Conservation (phyloP, 2,888 invertebrate genomes). For the Tuberolachnus salignus region DNA sequence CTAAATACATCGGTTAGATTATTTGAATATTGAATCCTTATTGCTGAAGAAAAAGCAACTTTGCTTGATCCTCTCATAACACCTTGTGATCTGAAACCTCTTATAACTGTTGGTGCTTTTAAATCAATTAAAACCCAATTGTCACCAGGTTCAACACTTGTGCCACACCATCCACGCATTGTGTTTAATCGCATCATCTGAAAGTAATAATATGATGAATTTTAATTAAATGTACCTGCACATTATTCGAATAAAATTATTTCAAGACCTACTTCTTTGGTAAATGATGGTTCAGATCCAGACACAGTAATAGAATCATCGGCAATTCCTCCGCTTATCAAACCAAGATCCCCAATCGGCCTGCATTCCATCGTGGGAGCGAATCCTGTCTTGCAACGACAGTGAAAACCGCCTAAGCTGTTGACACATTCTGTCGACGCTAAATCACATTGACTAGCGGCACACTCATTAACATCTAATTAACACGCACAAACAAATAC, state of each 20-base stretch:
- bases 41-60: constrained; percentile 87
- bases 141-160: constrained; percentile 80
- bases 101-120: constrained; percentile 84
- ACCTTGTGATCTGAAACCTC: constrained; percentile 90
- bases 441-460: constrained; percentile 85
- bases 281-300: constrained; percentile 79
- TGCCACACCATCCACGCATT: constrained; percentile 89
- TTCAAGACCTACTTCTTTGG: constrained; percentile 71
- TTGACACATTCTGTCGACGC: constrained; percentile 91
- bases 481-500: background rate
- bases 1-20: constrained; percentile 86
- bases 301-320: constrained; percentile 89
- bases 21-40: constrained; percentile 85
- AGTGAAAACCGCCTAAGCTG: constrained; percentile 85
- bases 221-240: background rate
- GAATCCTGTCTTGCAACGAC: constrained; percentile 85
- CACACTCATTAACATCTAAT: constrained; percentile 86
- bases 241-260: background rate
- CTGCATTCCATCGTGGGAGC: constrained; percentile 85
- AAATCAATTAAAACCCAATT: constrained; percentile 89
- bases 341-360: constrained; percentile 86
- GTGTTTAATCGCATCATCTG: constrained; percentile 84
- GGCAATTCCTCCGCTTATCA: constrained; percentile 86
- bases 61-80: constrained; percentile 82
- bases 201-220: constrained; percentile 55